phyloP scores from a whole-genome alignment of 2,797 vertebrate genomes.

The Graptemys geographica region DNA sequence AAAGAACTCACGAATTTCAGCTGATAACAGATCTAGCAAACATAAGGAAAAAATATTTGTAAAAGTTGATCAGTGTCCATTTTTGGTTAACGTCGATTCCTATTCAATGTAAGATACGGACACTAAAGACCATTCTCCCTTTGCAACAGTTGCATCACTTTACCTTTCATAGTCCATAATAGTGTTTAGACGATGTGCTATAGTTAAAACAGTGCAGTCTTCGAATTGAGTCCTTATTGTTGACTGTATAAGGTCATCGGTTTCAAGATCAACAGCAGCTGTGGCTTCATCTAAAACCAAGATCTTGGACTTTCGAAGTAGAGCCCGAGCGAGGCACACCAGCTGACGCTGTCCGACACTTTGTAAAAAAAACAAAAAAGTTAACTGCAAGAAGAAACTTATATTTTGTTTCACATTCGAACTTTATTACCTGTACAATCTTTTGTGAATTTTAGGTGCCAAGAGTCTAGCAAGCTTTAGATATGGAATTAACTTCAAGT shows the following conservation, averaged over 20 bases:
- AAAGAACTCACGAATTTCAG: neutral
- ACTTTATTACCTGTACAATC: neutral
- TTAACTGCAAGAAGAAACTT: neutral
- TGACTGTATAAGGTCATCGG: slow-evolving; percentile 94
- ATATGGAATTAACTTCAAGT: neutral
- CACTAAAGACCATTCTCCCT: neutral
- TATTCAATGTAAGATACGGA: neutral
- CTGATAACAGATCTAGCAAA: neutral
- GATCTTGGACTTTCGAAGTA: slow-evolving; percentile 95
- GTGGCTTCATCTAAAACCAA: slow-evolving; percentile 97
- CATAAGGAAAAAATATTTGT: neutral
- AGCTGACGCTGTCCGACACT: slow-evolving; percentile 97
- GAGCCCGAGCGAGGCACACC: slow-evolving; percentile 93
- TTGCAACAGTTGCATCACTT: neutral
- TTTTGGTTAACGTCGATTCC: neutral
- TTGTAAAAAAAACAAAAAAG: neutral
- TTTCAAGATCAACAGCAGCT: slow-evolving; percentile 96
- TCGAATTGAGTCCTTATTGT: slow-evolving; percentile 94
- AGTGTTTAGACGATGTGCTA: slow-evolving; percentile 95
- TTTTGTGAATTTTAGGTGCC: neutral
- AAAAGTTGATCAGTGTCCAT: neutral
- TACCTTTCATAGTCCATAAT: slow-evolving; percentile 97
- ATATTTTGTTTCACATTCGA: neutral
- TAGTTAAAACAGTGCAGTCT: slow-evolving; percentile 93
- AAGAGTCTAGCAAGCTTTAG: neutral